Base-by-base conservation (phyloP, 2,113 vertebrate genomes). In the Nerophis lumbriciformis region DNA sequence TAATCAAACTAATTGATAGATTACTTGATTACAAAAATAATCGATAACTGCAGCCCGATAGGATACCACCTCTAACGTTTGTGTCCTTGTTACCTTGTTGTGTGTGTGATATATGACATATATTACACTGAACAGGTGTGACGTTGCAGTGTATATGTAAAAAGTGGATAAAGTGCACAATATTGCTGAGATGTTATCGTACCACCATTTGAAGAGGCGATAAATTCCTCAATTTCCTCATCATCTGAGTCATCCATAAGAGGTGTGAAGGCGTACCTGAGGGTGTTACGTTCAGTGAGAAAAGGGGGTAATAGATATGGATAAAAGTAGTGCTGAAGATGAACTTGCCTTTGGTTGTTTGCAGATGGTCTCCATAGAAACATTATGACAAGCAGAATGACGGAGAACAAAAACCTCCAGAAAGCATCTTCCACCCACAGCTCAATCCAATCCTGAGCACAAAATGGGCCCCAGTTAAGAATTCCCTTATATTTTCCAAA, bases 241-340 rank as follows among this genome's bases (percentile, higher is more conserved):
- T 95, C 93, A 51, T 94, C 93, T 0, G 93, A 93, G 78, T 94
- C 93, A 63, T 95, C 93, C 0, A 95, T 94, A 68, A 95, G 84
- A 39, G 93, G 93, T 19, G 91, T 94, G 79, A 94, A 94, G 1
- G 93, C 93, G 45, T 95, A 95, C 77, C 93, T 95, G 63, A 35
- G 50, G 35, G 42, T 21, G 56, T 48, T 54, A 53, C 49, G 16
- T 35, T 7, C 59, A 36, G 16, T 10, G 0, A 52, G 16, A 53
- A 15, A 6, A 4, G 2, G 8, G 13, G 8, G 16, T 11, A 6
- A 52, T 8, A 53, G 36, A 56, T 7, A 12, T 1, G 0, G 1
- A 53, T 44, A 15, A 38, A 0, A 48, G 16, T 0, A 37, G n/a
- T 13, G 12, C 5, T 15, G 9, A 37, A 2, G n/a, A 13, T 51